Evolutionary conservation across 2,113 vertebrate species (phyloP), one percentile per base, ranked within the genome.

Genomic region (Pteropus alecto): DNA sequence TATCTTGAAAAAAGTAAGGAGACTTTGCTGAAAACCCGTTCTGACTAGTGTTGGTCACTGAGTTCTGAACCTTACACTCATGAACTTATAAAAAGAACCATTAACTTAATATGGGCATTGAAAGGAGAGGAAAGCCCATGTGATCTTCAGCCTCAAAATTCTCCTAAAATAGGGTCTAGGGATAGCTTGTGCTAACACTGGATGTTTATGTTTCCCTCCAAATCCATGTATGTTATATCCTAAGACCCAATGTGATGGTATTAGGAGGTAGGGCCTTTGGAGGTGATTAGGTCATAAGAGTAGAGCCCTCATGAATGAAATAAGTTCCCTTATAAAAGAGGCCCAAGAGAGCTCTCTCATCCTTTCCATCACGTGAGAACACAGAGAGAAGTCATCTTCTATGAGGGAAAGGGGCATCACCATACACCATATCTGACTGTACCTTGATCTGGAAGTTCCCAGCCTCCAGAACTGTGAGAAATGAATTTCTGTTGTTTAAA

Each of bases 51-150:
- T 33, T 73, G 46, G 28, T 90, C 48, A 43, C 24, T 63, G 54
- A 76, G 46, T 86, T 90, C 67, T 95, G 76, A 97, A 61, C 11
- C 21, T 88, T 78, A 56, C 22, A 68, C 28, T 91, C 38, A 87
- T 30, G 6, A 22, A 84, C 19, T 86, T 83, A 67, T 14, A 60
- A 76, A 86, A 68, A 61, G 19, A 87, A 71, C 12, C 33, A 46
- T 67, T 76, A 63, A 76, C 65, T 93, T 93, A 87, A 82, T 41
- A 77, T 24, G 18, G 46, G 56, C 8, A 60, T 83, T 61, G 58
- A 93, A 91, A 90, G 14, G 16, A 46, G 35, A 93, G 28, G 68
- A 28, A 68, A 79, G 21, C 56, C 51, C 41, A 12, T 21, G 35
- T 93, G 48, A 77, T 63, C 43, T 93, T 93, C 26, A 82, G n/a